Evolutionary conservation across 2,113 vertebrate species (phyloP), one percentile per base, ranked within the genome.

Genomic region (Corydoras sp.): DNA sequence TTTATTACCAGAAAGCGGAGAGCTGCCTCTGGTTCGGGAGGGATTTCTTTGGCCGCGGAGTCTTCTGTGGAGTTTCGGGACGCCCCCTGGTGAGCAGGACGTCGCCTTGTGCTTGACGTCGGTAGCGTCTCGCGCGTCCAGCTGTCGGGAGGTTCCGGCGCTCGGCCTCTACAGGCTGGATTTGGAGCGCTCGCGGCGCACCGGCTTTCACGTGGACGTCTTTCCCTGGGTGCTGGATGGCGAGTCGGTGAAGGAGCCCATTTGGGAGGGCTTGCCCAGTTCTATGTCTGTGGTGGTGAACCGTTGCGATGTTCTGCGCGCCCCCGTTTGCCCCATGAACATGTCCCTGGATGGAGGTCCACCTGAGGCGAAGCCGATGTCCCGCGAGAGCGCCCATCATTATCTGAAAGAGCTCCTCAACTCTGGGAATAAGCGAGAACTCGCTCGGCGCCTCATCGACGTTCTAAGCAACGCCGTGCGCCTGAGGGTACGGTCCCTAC

Each of bases 21-120:
- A 88, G 92, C 56, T 86, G 72, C 71, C 87, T 99, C 3, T 99
- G 97, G 97, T 98, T 99, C 80, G 97, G 97, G 31, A 89, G 95
- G 76, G 97, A 99, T 80, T 95, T 91, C 81, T 95, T 99, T 74
- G 97, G 97, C 49, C 91, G 95, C 88, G 95, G 53, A 98, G 97
- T 81, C 88, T 99, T 80, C 87, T 99, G 69, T 98, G 95, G 95
- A 91, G 83, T 0, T 93, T 88, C 61, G 81, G 77, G 24, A 67
- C 76, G 1, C 69, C 8, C 4, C n/a, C 54, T 5, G 35, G 35
- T 43, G 35, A 43, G 35, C 35, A 43, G 35, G 58, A 62, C 10
- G 15, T 64, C 0, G 72, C 73, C 35, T 79, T 97, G 58, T 88
- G 81, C 59, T 84, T 99, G 29, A 72, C 89, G 0, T 99, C 96